Conservation (phyloP, 1,140 invertebrate species). For the Polypedilum pembai region DNA sequence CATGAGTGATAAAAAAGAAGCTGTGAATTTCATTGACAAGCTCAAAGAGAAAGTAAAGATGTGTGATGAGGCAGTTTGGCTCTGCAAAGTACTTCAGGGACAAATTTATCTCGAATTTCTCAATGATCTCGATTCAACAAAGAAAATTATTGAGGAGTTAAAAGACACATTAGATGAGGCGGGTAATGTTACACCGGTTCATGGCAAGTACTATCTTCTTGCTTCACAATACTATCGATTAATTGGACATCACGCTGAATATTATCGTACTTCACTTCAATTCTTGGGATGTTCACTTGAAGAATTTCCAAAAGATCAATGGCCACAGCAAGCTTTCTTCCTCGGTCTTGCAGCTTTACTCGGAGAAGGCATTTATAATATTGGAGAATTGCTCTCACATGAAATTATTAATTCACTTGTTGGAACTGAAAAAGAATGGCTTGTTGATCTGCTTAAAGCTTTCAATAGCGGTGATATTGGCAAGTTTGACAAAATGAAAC, state of each 20-base stretch:
- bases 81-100: slow-evolving; percentile 76
- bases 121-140: slow-evolving; percentile 72
- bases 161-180: slow-evolving; percentile 79
- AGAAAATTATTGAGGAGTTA: slow-evolving; percentile 85
- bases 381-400: slow-evolving; percentile 93
- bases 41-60: slow-evolving; percentile 81
- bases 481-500: slow-evolving; percentile 74
- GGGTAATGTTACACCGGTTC: slow-evolving; percentile 87
- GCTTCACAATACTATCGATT: slow-evolving; percentile 82
- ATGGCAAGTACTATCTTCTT: slow-evolving; percentile 90
- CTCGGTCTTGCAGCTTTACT: slow-evolving; percentile 88
- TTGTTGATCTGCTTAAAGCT: slow-evolving; percentile 80
- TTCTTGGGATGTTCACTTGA: slow-evolving; percentile 90
- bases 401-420: slow-evolving; percentile 82
- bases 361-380: slow-evolving; percentile 94
- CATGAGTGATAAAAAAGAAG: slow-evolving; percentile 70
- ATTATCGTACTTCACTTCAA: slow-evolving; percentile 90
- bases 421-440: slow-evolving; percentile 77
- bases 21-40: slow-evolving; percentile 77
- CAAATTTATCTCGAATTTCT: slow-evolving; percentile 75
- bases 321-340: slow-evolving; percentile 80
- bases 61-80: slow-evolving; percentile 75
- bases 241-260: slow-evolving; percentile 46
- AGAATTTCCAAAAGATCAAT: slow-evolving; percentile 52
- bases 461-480: slow-evolving; percentile 89